phyloP scores from a whole-genome alignment of 2,797 vertebrate species.

The Gambelia wislizenii region DNA sequence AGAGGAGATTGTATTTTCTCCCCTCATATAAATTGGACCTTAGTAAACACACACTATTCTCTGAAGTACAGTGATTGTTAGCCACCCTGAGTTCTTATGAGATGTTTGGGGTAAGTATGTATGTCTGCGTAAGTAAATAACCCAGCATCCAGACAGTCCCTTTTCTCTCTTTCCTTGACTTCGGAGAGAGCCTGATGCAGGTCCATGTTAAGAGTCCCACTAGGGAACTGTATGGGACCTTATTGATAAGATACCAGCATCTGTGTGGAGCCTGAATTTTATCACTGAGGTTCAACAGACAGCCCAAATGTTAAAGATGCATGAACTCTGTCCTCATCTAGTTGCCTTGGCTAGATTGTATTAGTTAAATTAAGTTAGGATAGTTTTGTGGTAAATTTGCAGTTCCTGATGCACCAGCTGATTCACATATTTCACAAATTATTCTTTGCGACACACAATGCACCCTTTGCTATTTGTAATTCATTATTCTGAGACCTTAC shows the following conservation, averaged over 20 bases:
- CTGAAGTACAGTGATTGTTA: background rate
- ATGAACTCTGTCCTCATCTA: background rate
- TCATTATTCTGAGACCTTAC: slow-evolving; percentile 5
- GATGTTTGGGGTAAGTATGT: no score
- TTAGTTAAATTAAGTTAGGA: background rate
- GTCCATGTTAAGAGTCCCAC: background rate
- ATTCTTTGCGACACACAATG: background rate
- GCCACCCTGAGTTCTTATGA: no score
- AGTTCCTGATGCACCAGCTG: background rate
- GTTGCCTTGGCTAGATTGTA: background rate
- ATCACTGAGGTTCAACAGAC: background rate
- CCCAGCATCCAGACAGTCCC: background rate
- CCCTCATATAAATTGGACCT: no score
- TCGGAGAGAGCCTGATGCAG: background rate
- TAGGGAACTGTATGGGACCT: background rate
- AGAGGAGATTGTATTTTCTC: no score
- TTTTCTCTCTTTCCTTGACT: background rate
- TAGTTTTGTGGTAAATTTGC: background rate
- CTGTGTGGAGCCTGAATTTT: background rate
- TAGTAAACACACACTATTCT: background rate
- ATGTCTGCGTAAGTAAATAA: background rate
- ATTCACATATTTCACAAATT: background rate
- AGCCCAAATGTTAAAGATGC: background rate
- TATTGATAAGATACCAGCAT: background rate
- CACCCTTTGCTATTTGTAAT: background rate